Evolutionary conservation across 1,140 invertebrate species (phyloP).

Genomic region (Aphidius ervi): DNA sequence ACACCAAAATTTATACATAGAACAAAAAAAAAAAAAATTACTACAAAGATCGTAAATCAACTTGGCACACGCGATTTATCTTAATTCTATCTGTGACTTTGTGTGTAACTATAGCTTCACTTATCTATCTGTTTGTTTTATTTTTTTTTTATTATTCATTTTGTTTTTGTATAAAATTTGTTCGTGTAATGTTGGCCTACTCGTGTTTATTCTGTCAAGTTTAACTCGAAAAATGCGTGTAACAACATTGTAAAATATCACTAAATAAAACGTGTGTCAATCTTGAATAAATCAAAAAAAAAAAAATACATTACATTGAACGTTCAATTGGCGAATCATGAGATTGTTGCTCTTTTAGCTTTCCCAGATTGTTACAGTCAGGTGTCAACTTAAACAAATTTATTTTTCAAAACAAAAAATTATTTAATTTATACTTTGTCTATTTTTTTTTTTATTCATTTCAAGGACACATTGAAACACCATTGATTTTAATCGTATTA

Average conservation of each 20-base stretch:
- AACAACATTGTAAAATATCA: conserved; percentile 4
- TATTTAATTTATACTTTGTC: no score
- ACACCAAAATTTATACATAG: neutral
- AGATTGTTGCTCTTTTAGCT: conserved; percentile 9
- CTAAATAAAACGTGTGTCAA: neutral
- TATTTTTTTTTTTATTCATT: no score
- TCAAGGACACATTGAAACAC: no score
- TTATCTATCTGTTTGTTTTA: conserved; percentile 6
- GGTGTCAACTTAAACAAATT: no score
- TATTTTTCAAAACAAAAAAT: no score
- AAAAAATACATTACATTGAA: neutral
- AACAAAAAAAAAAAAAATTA: neutral
- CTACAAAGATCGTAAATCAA: conserved; percentile 30
- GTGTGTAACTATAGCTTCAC: conserved; percentile 17
- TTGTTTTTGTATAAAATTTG: conserved; percentile 1
- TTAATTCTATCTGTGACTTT: conserved; percentile 35
- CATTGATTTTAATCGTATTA: no score
- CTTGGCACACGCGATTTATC: conserved; percentile 32
- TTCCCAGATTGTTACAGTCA: conserved; percentile 13
- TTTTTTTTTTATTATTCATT: conserved; percentile 4
- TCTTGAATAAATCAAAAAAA: conserved; percentile 1
- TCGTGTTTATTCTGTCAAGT: no score
- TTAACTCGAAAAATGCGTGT: neutral
- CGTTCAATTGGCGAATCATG: conserved; percentile 3
- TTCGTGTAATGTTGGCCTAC: no score